Base-by-base conservation (phyloP, 2,888 invertebrate species). In the Bedellia somnulentella region DNA sequence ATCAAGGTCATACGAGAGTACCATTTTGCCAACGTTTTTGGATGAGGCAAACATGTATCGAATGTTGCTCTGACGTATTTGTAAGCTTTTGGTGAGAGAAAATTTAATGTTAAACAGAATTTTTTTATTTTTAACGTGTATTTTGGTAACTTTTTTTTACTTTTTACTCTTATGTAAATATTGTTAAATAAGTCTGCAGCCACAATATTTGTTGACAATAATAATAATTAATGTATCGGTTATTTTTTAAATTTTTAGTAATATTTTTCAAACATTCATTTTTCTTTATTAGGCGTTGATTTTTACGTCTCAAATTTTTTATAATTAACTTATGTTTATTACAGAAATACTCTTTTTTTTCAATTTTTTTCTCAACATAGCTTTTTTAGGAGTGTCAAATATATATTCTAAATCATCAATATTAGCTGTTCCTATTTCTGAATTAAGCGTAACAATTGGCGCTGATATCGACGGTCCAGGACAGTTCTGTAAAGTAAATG, bases 31-130 rank as follows among this genome's bases (percentile, higher is more conserved):
- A 24, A 12, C 13, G 24, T 24, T 13, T 3, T 24, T 4, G 10
- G 24, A 9, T 24, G 24, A 8, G 24, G 24, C 24, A 24, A 11
- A 12, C 12, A 24, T 5, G 24, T 25, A 13, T 25, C 15, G 9
- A 27, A 27, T 18, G 12, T 6, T 6, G 17, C 9, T n/a, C 27
- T 11, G 5, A 27, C 16, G 12, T 27, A 27, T 10, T 4, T 13
- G 18, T 18, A 27, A 6, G 27, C 27, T 12, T 9, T 9, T 18
- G 27, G 27, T 4, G 27, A 27, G 13, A 18, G 21, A 27, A 27
- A 27, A 18, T 27, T 3, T 10, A 27, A 11, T 11, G 27, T 27
- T 11, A 27, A 13, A 10, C 10, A 9, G 18, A 27, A 17, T 17
- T 27, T 27, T 4, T 21, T 11, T 3, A 27, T 9, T 27, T 17